Base-by-base conservation (phyloP, 2,888 invertebrate genomes). In the Tachina grossa region DNA sequence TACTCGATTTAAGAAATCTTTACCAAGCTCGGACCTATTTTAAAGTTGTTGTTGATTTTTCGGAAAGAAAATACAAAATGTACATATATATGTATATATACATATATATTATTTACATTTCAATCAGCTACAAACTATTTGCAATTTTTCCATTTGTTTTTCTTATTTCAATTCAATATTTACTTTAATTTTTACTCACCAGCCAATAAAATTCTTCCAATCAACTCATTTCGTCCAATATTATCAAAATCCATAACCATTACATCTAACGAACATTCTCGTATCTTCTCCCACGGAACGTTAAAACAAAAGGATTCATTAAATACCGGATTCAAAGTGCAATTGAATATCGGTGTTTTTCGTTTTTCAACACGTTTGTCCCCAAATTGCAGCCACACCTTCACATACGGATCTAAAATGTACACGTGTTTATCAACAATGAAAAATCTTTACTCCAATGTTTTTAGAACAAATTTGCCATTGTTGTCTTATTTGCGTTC, bases 221-320 rank as follows among this genome's bases (percentile, higher is more conserved):
- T 98, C 89, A 98, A 95, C 93, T 98, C 98, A 91, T 98, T 98
- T 88, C 98, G 94, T 68, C 98, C 98, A 89, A 98, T 97, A 92
- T 98, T 98, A 93, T 98, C 98, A 92, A 98, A 98, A 93, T 98
- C 98, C 98, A 98, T 98, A 83, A 98, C 98, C 94, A 96, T 96
- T 22, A 98, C 97, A 91, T 98, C 97, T 87, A 98, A 94, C 66
- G 97, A 97, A 91, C 98, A 98, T 92, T 98, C 98, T 81, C 98
- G 94, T 88, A 98, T 98, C 93, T 98, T 97, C 93, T 98, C 98
- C 98, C 98, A 98, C 16, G 98, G 98, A 74, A 98, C 98, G 93
- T 97, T 97, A 94, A 98, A 98, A 71, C 97, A 96, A 94, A 98
- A 98, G 13, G 97, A 96, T 93, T 98, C 98, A 93, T 98, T 98